A percentile compares a stretch with the other conserved stretches of the same genome.
phyloP scores from a whole-genome alignment of 2,113 vertebrate species.

The Serinus canaria region DNA sequence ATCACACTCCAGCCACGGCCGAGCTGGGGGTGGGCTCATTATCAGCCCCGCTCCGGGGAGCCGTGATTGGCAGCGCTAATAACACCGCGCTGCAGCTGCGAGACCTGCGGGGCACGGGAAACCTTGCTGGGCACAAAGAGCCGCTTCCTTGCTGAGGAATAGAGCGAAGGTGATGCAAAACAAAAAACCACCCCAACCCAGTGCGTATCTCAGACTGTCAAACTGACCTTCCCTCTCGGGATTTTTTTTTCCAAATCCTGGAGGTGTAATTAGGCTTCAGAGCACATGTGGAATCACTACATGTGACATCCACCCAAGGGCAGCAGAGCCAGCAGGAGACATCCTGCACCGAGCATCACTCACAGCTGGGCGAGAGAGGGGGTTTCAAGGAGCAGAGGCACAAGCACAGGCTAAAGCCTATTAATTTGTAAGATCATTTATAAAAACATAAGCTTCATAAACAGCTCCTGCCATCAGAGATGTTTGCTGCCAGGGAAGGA shows the following conservation, averaged over 20 bases:
- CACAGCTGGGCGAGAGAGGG: background rate
- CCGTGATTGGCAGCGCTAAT: slow-evolving; percentile 45
- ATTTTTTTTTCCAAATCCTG: background rate
- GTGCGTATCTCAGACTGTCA: background rate
- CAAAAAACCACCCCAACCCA: background rate
- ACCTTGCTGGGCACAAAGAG: background rate
- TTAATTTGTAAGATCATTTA: background rate
- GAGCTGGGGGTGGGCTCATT: background rate
- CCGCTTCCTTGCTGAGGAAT: background rate
- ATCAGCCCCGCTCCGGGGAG: background rate
- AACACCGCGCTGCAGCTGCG: background rate
- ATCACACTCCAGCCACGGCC: accelerated
- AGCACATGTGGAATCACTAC: accelerated
- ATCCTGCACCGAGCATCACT: background rate
- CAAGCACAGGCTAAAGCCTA: background rate
- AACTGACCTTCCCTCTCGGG: background rate
- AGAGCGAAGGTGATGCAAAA: background rate
- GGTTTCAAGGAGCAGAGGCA: background rate
- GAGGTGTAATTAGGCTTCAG: slow-evolving; percentile 31
- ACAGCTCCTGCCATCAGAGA: background rate
- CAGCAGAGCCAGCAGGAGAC: accelerated
- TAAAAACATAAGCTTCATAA: background rate
- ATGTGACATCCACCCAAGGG: background rate
- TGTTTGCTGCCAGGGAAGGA: background rate
- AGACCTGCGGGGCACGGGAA: background rate